Evolutionary conservation across 37 sponge, comb jelly and placozoan genomes (phyloP).

Genomic region (Agelas oroides): DNA sequence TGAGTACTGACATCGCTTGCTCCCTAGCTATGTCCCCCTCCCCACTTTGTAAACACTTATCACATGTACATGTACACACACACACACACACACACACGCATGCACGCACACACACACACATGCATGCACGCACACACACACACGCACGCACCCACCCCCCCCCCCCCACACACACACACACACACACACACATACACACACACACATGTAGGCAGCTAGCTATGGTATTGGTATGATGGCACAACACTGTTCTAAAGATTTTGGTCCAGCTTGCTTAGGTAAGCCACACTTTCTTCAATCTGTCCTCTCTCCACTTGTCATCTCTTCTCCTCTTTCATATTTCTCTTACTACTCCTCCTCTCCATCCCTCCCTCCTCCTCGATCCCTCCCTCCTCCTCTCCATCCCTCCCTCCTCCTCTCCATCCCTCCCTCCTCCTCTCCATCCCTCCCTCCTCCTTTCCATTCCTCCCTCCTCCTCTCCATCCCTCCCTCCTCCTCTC

Average conservation of each 20-base stretch:
- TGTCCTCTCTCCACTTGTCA: neutral
- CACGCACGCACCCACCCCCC: too few relatives aligned
- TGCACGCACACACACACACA: too few relatives aligned
- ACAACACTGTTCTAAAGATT: slow-evolving; percentile 78
- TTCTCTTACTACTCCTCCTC: too few relatives aligned
- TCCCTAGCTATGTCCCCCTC: too few relatives aligned
- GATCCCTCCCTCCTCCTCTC: neutral
- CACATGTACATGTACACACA: too few relatives aligned
- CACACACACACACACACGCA: too few relatives aligned
- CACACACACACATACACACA: too few relatives aligned
- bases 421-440: neutral
- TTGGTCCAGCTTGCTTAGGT: slow-evolving; percentile 78
- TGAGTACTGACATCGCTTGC: too few relatives aligned
- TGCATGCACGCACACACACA: too few relatives aligned
- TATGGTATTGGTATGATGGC: slow-evolving; percentile 96
- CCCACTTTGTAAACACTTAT: too few relatives aligned
- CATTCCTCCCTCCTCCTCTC: too few relatives aligned
- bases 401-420: neutral
- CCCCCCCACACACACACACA: too few relatives aligned
- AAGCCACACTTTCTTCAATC: neutral
- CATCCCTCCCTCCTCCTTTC: neutral
- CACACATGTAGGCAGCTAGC: slow-evolving; percentile 77
- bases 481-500: neutral
- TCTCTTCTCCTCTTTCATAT: neutral
- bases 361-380: neutral